These are phyloP conservation scores for Muscicapa adusta DNA, from an alignment of 2,113 vertebrate genomes.

Conservation along the genomic window DNA sequence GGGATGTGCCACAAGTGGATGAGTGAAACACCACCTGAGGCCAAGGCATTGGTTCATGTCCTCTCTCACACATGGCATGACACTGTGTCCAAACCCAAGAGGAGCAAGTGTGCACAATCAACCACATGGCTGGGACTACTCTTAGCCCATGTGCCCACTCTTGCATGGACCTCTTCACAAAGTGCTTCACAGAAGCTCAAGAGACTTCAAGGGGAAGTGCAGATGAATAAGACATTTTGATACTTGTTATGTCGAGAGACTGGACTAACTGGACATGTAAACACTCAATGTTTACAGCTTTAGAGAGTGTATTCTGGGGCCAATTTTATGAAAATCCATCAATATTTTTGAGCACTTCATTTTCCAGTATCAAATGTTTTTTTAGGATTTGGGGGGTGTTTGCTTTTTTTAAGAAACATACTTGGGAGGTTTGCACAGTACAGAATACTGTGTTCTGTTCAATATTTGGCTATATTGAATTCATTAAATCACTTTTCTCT, in stretches of 20 bases:
- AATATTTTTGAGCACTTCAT: not conserved
- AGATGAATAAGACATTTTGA: not conserved
- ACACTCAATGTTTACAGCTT: not conserved
- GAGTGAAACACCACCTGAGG: not conserved
- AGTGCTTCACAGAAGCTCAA: not conserved
- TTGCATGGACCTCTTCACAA: not conserved
- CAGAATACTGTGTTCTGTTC: not conserved
- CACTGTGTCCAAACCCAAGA: not conserved
- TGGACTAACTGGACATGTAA: not conserved
- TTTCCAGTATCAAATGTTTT: not conserved
- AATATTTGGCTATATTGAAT: not conserved
- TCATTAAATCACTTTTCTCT: not conserved
- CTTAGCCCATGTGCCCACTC: accelerated
- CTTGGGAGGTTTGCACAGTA: not conserved
- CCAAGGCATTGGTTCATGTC: not conserved
- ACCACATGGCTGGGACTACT: accelerated
- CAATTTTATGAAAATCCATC: not conserved
- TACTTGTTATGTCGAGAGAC: not conserved
- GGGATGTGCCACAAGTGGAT: not conserved
- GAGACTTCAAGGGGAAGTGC: not conserved
- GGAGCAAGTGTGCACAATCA: accelerated
- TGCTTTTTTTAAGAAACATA: not conserved
- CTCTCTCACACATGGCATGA: not conserved
- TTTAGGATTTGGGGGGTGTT: not conserved
- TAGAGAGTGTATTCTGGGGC: not conserved